Conservation (phyloP, 2,888 invertebrate genomes). For the Hyalella azteca region DNA sequence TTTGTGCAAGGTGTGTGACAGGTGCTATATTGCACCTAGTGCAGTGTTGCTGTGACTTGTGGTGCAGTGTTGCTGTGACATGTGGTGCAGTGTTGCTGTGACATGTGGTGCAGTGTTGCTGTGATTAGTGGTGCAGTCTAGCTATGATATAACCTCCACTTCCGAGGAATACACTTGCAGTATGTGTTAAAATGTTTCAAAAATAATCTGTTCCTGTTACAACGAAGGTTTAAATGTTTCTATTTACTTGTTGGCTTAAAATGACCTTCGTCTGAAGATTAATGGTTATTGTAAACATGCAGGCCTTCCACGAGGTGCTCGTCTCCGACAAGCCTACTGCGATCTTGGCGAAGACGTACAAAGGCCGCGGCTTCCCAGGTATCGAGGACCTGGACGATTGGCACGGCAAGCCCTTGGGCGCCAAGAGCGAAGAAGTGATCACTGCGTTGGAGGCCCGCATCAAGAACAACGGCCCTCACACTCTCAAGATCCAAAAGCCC, state of each 20-base stretch:
- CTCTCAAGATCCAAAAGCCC: constrained; percentile 72
- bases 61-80: too few relatives aligned
- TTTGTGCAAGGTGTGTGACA: constrained; percentile 75
- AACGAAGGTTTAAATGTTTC: too few relatives aligned
- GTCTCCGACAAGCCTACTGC: constrained; percentile 85
- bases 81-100: too few relatives aligned
- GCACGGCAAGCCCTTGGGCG: constrained; percentile 97
- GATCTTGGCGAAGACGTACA: constrained; percentile 92
- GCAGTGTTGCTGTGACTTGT: too few relatives aligned
- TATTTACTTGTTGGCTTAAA: too few relatives aligned
- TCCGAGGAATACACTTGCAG: too few relatives aligned
- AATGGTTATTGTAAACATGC: background rate
- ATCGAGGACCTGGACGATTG: constrained; percentile 94
- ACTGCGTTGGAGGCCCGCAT: constrained; percentile 46
- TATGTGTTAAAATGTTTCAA: too few relatives aligned
- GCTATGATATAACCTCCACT: too few relatives aligned
- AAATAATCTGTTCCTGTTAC: too few relatives aligned
- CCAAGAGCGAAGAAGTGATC: constrained; percentile 73
- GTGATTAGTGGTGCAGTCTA: too few relatives aligned
- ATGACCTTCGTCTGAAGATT: background rate
- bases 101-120: too few relatives aligned
- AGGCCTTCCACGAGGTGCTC: constrained; percentile 81
- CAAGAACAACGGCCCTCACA: constrained; percentile 66
- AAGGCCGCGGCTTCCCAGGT: constrained; percentile 86
- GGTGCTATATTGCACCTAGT: too few relatives aligned